phyloP scores from a whole-genome alignment of 2,113 vertebrate species.

The Symphodus melops region DNA sequence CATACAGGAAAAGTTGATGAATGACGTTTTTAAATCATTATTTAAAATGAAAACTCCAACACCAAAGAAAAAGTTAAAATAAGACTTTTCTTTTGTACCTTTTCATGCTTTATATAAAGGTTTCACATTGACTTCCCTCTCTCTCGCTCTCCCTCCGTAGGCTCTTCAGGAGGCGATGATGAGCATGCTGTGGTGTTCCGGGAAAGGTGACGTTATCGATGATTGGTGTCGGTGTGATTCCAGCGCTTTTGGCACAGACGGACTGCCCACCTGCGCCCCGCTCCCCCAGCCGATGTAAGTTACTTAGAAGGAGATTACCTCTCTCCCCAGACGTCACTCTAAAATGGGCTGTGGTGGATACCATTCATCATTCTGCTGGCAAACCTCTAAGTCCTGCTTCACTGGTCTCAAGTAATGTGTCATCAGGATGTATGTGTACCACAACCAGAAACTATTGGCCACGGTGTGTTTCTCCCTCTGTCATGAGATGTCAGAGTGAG shows the following conservation, averaged over 20 bases:
- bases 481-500: too few species aligned
- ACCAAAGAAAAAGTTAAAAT: too few species aligned
- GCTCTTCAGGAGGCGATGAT: constrained; percentile 97
- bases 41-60: too few species aligned
- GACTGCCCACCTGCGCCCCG: constrained; percentile 95
- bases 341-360: constrained; percentile 17
- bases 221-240: constrained; percentile 99
- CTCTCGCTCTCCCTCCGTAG: constrained; percentile 71
- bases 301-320: constrained; percentile 12
- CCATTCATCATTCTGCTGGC: constrained; percentile 43
- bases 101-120: too few species aligned
- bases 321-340: constrained; percentile 17
- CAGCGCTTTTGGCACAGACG: constrained; percentile 92
- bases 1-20: too few species aligned
- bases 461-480: neutral
- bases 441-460: neutral
- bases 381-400: constrained; percentile 25
- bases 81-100: too few species aligned
- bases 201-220: constrained; percentile 95
- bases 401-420: neutral
- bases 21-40: too few species aligned
- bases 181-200: constrained; percentile 98
- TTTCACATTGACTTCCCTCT: too few species aligned
- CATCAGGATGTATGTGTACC: neutral
- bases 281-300: constrained; percentile 93